phyloP scores from a whole-genome alignment of 2,888 invertebrate genomes.

The Pogonocherus hispidulus region DNA sequence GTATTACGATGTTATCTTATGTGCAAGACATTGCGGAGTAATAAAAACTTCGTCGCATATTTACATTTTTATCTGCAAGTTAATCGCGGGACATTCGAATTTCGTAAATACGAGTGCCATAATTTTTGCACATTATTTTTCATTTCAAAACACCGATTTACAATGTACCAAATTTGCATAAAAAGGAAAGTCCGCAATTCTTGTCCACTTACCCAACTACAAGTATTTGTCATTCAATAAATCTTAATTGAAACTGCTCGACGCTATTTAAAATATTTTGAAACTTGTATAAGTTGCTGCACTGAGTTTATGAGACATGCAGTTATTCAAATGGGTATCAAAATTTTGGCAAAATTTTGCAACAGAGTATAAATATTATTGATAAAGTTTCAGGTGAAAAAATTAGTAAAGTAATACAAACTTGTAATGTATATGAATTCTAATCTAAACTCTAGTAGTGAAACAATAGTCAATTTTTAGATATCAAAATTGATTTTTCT shows the following conservation, averaged over 20 bases:
- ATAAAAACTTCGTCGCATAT: background rate
- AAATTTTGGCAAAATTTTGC: no score
- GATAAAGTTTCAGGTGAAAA: no score
- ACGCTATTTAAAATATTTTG: background rate
- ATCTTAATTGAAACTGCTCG: background rate
- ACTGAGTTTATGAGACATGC: no score
- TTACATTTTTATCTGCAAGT: background rate
- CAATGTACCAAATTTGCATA: background rate
- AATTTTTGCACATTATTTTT: conserved; percentile 2
- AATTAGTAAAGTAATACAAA: no score
- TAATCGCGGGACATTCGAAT: conserved; percentile 1
- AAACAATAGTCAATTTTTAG: no score
- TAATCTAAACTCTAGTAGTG: no score
- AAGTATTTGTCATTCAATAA: background rate
- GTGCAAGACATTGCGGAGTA: background rate
- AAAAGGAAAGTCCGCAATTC: conserved; percentile 2
- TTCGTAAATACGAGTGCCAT: conserved; percentile 2
- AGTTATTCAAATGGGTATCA: no score
- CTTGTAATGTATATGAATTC: no score
- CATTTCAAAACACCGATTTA: conserved; percentile 4
- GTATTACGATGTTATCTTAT: no score
- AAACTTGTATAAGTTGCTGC: background rate
- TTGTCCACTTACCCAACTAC: background rate
- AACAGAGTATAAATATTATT: no score
- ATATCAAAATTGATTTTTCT: no score